Percentiles rank a stretch among this genome's conserved stretches.
Conservation (phyloP, 2,113 vertebrate species). For the Mionectes macconnelli region DNA sequence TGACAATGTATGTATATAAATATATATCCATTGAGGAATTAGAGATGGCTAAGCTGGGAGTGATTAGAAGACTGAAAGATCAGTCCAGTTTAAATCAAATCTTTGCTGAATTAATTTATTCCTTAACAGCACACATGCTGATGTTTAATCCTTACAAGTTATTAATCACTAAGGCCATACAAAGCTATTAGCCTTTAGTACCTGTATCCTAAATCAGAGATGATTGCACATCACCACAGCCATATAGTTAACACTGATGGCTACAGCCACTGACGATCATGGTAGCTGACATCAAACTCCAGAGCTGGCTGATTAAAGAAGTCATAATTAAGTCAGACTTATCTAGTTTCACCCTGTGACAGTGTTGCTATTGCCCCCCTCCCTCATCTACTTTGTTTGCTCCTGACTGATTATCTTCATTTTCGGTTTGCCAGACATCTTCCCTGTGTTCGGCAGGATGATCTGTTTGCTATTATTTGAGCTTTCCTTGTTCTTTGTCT, state of each 20-base stretch:
- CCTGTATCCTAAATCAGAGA: neutral
- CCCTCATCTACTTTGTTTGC: neutral
- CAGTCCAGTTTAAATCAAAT: neutral
- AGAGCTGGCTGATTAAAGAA: neutral
- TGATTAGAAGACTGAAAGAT: neutral
- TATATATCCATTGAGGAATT: neutral
- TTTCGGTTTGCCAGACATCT: neutral
- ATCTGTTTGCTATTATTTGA: neutral
- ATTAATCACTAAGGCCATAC: neutral
- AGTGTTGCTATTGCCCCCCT: neutral
- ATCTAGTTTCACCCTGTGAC: neutral
- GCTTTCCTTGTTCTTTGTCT: neutral
- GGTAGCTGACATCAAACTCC: neutral
- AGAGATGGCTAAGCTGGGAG: neutral
- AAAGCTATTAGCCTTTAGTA: neutral
- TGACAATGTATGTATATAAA: neutral
- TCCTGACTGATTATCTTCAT: neutral
- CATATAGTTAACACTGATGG: too few relatives aligned
- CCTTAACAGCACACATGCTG: neutral
- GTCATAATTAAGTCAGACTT: neutral
- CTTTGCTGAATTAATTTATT: neutral
- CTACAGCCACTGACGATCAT: rapidly evolving
- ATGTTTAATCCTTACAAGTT: neutral
- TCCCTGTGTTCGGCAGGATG: neutral
- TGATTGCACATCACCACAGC: neutral